Base-by-base conservation (phyloP, 2,113 vertebrate species). In the Elachura formosa region DNA sequence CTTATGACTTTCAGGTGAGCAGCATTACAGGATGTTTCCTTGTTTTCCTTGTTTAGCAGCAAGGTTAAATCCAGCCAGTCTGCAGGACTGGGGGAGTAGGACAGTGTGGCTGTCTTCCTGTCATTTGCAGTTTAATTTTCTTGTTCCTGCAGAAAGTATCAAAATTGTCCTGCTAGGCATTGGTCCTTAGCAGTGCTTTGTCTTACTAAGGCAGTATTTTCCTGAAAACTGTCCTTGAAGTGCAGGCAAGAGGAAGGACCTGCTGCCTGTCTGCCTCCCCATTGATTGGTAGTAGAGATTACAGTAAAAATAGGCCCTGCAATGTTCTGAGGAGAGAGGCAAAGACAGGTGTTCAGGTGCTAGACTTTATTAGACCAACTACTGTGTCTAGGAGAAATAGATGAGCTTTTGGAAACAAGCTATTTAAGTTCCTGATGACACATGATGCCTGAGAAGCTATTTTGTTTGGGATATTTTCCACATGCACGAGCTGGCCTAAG, bases 1-100 rank as follows among this genome's bases (percentile, higher is more conserved):
- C 99, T 12, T 99, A 99, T 4, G 99, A 99, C 97, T 97, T 99
- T 89, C 99, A 99, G 99, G 99, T 99, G 98, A 55, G 95, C 59
- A 78, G 58, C 3, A 0, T 88, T 81, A 71, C 22, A 36, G 48
- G 59, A 36, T 79, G 18, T 80, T 84, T 49, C 66, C 45, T 88
- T 83, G 23, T n/a, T 80, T 84, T 49, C 66, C 45, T 88, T 83
- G 23, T n/a, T 69, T 41, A 34, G 38, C 24, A 4, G 31, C 63
- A 92, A 90, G 81, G 76, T 94, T 81, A 90, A 94, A 78, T n/a
- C 41, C 76, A 85, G 71, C 45, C 3, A 2, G 24, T 51, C 84
- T 31, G 20, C 33, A 68, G 66, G 43, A 29, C 62, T 3, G 5
- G 33, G 33, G 17, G 12, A n/a, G n/a, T n/a, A n/a, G n/a, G n/a